phyloP scores from a whole-genome alignment of 2,888 invertebrate genomes.

The Psococerastis gibbosa region DNA sequence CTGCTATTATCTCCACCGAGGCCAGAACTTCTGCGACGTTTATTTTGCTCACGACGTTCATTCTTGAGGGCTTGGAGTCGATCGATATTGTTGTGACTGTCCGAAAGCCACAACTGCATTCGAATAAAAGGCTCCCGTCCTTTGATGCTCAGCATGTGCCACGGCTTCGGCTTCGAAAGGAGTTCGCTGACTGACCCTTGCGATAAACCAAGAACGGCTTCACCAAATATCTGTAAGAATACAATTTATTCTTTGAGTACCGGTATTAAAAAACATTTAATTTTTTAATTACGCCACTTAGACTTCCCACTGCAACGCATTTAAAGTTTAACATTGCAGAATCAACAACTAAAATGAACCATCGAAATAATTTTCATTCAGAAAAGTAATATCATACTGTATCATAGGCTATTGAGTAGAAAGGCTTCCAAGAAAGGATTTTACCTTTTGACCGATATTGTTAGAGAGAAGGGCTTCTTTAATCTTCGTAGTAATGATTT shows the following conservation, averaged over 20 bases:
- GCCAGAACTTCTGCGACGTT: constrained; percentile 49
- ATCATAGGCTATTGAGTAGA: too few species aligned
- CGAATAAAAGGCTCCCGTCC: constrained; percentile 91
- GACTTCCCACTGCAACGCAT: too few species aligned
- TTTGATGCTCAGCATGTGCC: constrained; percentile 97
- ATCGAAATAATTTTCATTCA: not conserved
- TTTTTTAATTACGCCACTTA: too few species aligned
- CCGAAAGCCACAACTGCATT: constrained; percentile 93
- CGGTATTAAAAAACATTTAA: not conserved
- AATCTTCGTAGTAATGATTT: constrained; percentile 88
- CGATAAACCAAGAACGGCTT: constrained; percentile 87
- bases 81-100: constrained; percentile 88
- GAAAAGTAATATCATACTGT: too few species aligned
- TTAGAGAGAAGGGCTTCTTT: constrained; percentile 92
- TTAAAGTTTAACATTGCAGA: not conserved
- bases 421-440: too few species aligned
- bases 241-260: constrained; percentile 1
- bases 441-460: constrained; percentile 89
- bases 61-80: constrained; percentile 78
- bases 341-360: not conserved
- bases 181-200: constrained; percentile 96
- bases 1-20: constrained; percentile 64
- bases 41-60: constrained; percentile 79
- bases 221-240: constrained; percentile 65
- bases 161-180: constrained; percentile 93